Evolutionary conservation across 2,113 vertebrate genomes (phyloP), one percentile per base, ranked within the genome.

Genomic region (Brachyhypopomus gauderio): DNA sequence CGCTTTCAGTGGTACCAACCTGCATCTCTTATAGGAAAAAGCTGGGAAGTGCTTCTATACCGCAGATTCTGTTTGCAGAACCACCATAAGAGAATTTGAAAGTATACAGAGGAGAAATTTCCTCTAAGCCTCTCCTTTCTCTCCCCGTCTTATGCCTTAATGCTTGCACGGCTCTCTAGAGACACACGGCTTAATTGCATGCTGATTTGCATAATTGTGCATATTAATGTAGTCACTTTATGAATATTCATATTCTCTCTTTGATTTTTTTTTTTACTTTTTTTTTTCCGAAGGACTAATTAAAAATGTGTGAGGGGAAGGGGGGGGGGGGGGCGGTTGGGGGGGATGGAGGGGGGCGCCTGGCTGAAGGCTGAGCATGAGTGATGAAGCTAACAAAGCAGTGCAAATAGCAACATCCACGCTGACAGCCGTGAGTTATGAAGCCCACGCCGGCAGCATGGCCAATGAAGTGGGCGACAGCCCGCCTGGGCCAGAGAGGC

Each of bases 171-270:
- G 88, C 92, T 94, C 94, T 94, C 93, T 86, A 88, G 93, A 94
- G 94, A 94, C 92, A 92, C 90, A 89, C 86, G 89, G 94, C 95
- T 97, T 98, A 98, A 98, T 95, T 95, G 95, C 91, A 93, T 89
- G 87, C 94, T 95, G 89, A 97, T 98, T 96, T 98, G 92, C 96
- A 98, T 97, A 95, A 96, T 94, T 94, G 92, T 96, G 95, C 96
- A 98, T 98, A 98, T 97, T 96, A 98, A 98, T 95, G 93, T 34
- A 3, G 0, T 81, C 77, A 74, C 85, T 93, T 94, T 92, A 96
- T 97, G 95, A 96, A 98, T 98, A 98, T 97, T 96, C 96, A 96
- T 95, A 89, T 25, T 79, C 84, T 52, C 88, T 84, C 92, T 95
- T 96, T 93, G 92, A 93, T 95, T 96, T 93, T 95, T 95, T 93